These are phyloP conservation scores for Stenchaetothrips biformis DNA, from an alignment of 2,888 invertebrate species.

Conservation along the genomic window DNA sequence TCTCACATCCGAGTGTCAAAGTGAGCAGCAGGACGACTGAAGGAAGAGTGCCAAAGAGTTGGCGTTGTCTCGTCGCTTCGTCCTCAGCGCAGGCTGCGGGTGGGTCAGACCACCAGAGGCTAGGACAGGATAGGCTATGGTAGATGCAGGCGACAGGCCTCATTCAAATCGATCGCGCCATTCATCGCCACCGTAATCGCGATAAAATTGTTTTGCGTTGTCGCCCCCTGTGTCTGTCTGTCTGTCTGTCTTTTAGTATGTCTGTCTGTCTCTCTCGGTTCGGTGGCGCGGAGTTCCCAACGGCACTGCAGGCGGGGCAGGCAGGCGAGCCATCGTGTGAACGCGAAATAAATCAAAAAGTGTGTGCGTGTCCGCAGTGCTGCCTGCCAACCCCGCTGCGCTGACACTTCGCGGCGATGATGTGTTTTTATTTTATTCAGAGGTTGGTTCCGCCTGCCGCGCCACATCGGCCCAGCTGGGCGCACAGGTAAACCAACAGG, in stretches of 20 bases:
- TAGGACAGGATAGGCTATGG: background rate
- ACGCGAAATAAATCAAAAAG: background rate
- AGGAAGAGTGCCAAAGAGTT: too few relatives aligned
- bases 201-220: constrained; percentile 4
- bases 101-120: too few relatives aligned
- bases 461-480: background rate
- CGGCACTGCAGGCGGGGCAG: background rate
- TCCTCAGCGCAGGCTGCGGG: too few relatives aligned
- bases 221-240: background rate
- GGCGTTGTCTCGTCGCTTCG: too few relatives aligned
- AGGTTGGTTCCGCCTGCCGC: background rate
- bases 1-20: too few relatives aligned
- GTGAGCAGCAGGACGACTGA: too few relatives aligned
- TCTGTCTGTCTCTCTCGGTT: background rate
- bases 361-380: background rate
- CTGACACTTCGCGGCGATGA: background rate
- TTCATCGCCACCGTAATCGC: background rate
- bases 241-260: too few relatives aligned
- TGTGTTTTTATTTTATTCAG: constrained; percentile 8
- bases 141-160: background rate
- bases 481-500: background rate
- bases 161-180: background rate
- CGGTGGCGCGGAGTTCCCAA: background rate
- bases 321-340: background rate
- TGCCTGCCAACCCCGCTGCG: background rate